Conservation (phyloP, 1,140 invertebrate species). For the Drosophila bifasciata region DNA sequence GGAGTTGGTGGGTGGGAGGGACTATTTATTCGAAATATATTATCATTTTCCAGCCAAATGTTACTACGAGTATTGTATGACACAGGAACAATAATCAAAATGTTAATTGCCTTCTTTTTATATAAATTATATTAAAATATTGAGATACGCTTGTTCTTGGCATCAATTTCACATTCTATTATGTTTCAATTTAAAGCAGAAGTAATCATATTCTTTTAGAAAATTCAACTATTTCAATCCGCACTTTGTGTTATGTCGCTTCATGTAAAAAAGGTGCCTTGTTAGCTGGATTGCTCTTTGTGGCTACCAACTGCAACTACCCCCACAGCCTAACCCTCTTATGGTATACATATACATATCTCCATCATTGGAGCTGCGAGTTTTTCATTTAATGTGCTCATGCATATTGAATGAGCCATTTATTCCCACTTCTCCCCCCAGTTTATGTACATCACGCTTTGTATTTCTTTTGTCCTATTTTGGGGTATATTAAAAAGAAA, state of each 20-base stretch:
- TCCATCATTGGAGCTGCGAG: constrained; percentile 12
- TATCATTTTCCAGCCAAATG: constrained; percentile 48
- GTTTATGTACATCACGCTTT: constrained; percentile 7
- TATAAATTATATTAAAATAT: too few relatives aligned
- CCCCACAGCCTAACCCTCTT: constrained; percentile 32
- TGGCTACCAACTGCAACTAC: constrained; percentile 42
- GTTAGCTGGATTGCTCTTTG: constrained; percentile 23
- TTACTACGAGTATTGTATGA: constrained; percentile 1
- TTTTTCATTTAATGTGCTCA: constrained; percentile 73
- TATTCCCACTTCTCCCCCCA: too few relatives aligned
- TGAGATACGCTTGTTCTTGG: too few relatives aligned
- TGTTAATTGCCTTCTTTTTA: constrained; percentile 1
- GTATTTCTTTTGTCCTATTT: constrained; percentile 2
- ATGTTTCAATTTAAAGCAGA: too few relatives aligned
- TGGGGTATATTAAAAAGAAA: too few relatives aligned
- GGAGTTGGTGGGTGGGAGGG: background rate
- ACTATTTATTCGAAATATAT: constrained; percentile 34
- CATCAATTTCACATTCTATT: too few relatives aligned
- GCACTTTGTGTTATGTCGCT: background rate
- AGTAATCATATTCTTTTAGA: too few relatives aligned
- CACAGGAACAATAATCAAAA: constrained; percentile 51
- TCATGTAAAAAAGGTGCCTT: constrained; percentile 12
- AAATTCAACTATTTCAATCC: too few relatives aligned
- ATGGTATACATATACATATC: constrained; percentile 15
- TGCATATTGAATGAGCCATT: constrained; percentile 73